Evolutionary conservation across 2,113 vertebrate genomes (phyloP), one percentile per base, ranked within the genome.

Genomic region (Toxotes jaculatrix): DNA sequence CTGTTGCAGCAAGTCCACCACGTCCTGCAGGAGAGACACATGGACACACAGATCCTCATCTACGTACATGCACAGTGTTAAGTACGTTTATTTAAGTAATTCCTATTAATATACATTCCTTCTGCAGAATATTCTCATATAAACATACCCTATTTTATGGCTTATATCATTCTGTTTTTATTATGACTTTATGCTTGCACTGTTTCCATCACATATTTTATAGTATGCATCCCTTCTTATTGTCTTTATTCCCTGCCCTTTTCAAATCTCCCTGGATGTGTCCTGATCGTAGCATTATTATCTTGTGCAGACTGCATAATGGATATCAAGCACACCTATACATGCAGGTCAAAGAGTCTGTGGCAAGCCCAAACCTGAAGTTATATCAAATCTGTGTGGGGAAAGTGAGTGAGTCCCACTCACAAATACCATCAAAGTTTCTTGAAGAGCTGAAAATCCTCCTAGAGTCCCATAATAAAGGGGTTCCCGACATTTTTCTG

Each of bases 1-100:
- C 69, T 89, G 90, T 89, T 86, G 90, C 70, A 95, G 83, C 47
- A 83, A 17, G 32, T 85, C 76, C 43, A 93, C 82, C 79, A 91
- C 61, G 0, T 86, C 88, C 93, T 95, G 74, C 34, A 23, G 55
- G 3, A 13, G 19, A 42, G 7, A 72, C 19, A 78, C 16, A 74
- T 0, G 0, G n/a, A 10, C 14, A 42, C 7, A 51, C 49, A 66
- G 53, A 62, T 56, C 51, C 47, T 45, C 19, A 61, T 16, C 1
- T 32, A 62, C 19, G 23, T 27, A 51, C 53, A 40, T 19, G 34
- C 17, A 7, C 2, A 17, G n/a, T 3, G 12, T 60, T 31, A 4
- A 27, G 27, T 27, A 27, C 27, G 27, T 27, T 1, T 1, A 27
- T 27, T 27, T 27, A 27, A 27, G 27, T 27, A 27, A 27, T 27